Base-by-base conservation (phyloP, 2,113 vertebrate genomes). In the Leiothrix lutea region DNA sequence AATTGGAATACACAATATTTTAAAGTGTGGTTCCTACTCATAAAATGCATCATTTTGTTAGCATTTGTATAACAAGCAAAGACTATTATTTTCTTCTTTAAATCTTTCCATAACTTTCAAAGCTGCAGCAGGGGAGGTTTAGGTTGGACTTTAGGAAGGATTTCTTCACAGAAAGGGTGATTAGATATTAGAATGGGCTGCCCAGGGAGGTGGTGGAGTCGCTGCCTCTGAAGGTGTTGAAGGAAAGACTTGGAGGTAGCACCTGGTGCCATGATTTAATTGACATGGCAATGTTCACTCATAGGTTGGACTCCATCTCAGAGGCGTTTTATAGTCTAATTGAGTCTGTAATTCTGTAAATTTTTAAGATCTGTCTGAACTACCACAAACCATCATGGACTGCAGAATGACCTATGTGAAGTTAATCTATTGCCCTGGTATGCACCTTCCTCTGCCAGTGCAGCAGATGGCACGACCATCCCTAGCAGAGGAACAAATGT, bases 171-270 rank as follows among this genome's bases (percentile, higher is more conserved):
- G 38, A 45, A 60, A 10, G n/a, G 38, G 11, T 18, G 8, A 40
- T 45, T 51, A 66, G 14, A 24, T 50, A 45, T 24, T 57, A 51
- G 24, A 74, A 60, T 5, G 7, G 38, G 38, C 9, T 45, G 23
- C 28, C 45, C 33, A 53, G 15, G 12, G 3, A 58, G 23, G 15
- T 28, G 15, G 26, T 12, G 19, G 44, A 74, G n/a, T 53, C 1
- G 0, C 19, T 1, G 2, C 40, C 1, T 0, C 24, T 20, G 38
- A 73, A 88, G 44, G 18, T 1, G 0, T 11, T 28, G 44, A 73
- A 58, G n/a, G 24, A 31, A 79, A 54, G 33, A 29, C 36, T 25
- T 25, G 16, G 15, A 38, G 3, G 12, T 14, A 24, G 11, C 33
- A 56, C 8, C 25, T n/a, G 29, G 16, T 21, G 19, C 16, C n/a